phyloP scores from a whole-genome alignment of 2,113 vertebrate genomes.

The Pterocles gutturalis region DNA sequence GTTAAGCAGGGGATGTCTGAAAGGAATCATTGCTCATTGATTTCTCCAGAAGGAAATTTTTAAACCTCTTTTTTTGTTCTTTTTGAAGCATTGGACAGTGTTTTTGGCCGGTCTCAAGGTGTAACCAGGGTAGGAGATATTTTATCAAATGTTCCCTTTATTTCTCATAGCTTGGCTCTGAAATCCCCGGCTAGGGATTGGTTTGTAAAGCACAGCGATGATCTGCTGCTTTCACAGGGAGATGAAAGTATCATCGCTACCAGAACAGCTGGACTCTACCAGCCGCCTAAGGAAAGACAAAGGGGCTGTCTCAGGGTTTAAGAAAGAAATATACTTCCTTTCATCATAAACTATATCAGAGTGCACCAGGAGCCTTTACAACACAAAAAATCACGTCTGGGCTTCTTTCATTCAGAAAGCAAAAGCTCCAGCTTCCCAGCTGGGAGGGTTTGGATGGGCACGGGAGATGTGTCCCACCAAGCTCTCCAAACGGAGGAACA shows the following conservation, averaged over 20 bases:
- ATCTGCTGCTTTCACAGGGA: background rate
- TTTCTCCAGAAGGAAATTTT: background rate
- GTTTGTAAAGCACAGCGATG: background rate
- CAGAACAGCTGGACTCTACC: background rate
- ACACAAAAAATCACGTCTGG: background rate
- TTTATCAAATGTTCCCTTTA: background rate
- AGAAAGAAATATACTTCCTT: background rate
- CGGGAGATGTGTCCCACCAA: fast-evolving
- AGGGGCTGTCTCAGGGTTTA: fast-evolving
- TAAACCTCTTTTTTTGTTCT: background rate
- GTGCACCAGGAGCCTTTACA: background rate
- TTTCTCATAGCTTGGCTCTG: fast-evolving
- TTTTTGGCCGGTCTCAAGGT: background rate
- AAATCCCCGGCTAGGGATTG: background rate
- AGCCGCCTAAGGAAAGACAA: background rate
- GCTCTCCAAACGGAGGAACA: background rate
- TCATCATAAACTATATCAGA: background rate
- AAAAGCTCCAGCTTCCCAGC: background rate
- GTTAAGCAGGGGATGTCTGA: background rate
- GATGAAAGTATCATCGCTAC: background rate
- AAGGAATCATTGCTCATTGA: background rate
- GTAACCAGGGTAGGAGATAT: background rate
- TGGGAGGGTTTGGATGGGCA: background rate
- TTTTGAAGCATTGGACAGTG: background rate
- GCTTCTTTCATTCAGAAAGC: background rate